These are phyloP conservation scores for Zaprionus bogoriensis DNA, from an alignment of 2,888 invertebrate genomes.

Conservation along the genomic window DNA sequence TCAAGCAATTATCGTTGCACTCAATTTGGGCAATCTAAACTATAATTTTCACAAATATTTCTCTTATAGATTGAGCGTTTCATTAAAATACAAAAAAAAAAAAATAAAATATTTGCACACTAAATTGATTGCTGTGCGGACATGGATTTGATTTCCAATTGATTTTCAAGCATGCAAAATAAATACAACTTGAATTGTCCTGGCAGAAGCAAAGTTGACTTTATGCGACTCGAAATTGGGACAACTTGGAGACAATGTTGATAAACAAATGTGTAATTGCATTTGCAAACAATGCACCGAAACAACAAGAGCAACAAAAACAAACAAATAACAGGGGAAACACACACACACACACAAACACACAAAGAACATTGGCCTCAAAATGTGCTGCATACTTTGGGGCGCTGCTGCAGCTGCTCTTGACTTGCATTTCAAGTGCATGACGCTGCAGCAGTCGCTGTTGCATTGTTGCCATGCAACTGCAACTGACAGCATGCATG, in stretches of 20 bases:
- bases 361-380: conserved; percentile 4
- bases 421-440: conserved; percentile 69
- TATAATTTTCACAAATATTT: background rate
- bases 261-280: conserved; percentile 55
- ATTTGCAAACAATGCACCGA: conserved; percentile 45
- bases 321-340: background rate
- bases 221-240: background rate
- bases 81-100: background rate
- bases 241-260: conserved; percentile 4
- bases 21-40: background rate
- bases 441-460: conserved; percentile 30
- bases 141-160: conserved; percentile 2
- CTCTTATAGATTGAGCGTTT: background rate
- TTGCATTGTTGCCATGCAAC: conserved; percentile 37
- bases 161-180: background rate
- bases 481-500: conserved; percentile 61
- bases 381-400: conserved; percentile 28
- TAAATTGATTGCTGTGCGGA: background rate
- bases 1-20: background rate
- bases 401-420: conserved; percentile 38
- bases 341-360: no score
- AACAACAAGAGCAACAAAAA: background rate
- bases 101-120: background rate
- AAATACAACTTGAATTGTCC: background rate
- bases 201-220: conserved; percentile 1